Evolutionary conservation across 2,888 invertebrate genomes (phyloP).

Genomic region (Rhagium mordax): DNA sequence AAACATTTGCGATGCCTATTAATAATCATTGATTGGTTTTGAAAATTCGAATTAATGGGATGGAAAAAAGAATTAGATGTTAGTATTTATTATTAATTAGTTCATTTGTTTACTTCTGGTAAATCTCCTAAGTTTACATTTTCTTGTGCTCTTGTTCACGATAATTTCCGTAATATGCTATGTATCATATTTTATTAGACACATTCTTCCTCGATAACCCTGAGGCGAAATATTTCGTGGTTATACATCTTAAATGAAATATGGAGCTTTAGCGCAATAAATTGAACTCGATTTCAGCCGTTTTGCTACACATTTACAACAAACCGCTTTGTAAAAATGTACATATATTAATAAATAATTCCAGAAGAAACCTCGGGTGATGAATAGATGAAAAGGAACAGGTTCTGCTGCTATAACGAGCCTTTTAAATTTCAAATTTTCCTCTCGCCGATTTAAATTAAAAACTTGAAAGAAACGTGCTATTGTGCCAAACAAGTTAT

Average conservation of each 20-base stretch:
- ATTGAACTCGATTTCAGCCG: neutral
- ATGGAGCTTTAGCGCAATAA: conserved; percentile 1
- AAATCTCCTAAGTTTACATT: no score
- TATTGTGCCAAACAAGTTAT: conserved; percentile 8
- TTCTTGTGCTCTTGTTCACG: neutral
- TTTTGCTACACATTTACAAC: conserved; percentile 1
- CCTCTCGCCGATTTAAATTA: conserved; percentile 9
- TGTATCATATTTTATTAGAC: conserved; percentile 18
- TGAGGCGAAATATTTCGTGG: neutral
- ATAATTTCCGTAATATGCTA: neutral
- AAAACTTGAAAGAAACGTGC: conserved; percentile 9
- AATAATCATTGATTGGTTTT: no score
- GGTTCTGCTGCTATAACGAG: neutral
- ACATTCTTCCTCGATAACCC: neutral
- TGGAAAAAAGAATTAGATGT: no score
- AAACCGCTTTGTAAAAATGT: conserved; percentile 8
- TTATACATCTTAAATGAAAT: neutral
- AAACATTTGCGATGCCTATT: no score
- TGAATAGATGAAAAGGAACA: conserved; percentile 10
- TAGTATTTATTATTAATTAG: no score
- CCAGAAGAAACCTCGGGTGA: neutral
- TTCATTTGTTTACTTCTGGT: no score
- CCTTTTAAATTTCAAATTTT: conserved; percentile 8
- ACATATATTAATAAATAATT: conserved; percentile 16
- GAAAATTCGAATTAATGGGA: no score